Conservation (phyloP, 2,797 vertebrate species). For the Vultur gryphus region DNA sequence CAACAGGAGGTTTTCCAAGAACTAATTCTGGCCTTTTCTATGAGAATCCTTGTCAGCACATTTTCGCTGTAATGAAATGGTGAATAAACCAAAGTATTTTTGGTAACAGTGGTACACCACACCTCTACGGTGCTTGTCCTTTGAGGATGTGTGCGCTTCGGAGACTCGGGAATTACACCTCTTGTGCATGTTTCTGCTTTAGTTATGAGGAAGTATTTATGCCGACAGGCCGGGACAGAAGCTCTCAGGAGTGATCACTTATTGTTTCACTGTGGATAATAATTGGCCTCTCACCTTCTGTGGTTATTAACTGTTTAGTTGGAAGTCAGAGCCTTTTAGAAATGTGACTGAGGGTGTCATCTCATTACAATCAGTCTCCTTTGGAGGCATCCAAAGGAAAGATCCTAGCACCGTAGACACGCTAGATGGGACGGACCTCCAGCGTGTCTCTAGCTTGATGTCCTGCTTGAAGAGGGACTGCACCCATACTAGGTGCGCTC, state of each 20-base stretch:
- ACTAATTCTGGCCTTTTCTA: constrained; percentile 3
- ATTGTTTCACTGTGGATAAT: neutral
- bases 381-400: neutral
- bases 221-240: neutral
- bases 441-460: neutral
- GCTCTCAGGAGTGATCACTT: neutral
- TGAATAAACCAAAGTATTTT: constrained; percentile 29
- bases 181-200: neutral
- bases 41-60: constrained; percentile 14
- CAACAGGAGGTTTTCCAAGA: constrained; percentile 39
- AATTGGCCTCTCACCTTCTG: neutral
- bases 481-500: neutral
- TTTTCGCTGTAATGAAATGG: neutral
- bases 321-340: neutral
- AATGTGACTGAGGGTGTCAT: too few relatives aligned
- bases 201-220: neutral
- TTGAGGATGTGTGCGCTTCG: neutral
- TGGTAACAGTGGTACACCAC: constrained; percentile 1
- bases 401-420: accelerated
- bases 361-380: accelerated
- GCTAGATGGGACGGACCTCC: neutral
- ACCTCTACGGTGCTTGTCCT: neutral
- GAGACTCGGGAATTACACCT: neutral
- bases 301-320: neutral
- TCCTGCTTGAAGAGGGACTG: neutral